Percentiles rank a stretch among this genome's conserved stretches.
Evolutionary conservation across 2,113 vertebrate genomes (phyloP).

Genomic region (Etheostoma cragini): DNA sequence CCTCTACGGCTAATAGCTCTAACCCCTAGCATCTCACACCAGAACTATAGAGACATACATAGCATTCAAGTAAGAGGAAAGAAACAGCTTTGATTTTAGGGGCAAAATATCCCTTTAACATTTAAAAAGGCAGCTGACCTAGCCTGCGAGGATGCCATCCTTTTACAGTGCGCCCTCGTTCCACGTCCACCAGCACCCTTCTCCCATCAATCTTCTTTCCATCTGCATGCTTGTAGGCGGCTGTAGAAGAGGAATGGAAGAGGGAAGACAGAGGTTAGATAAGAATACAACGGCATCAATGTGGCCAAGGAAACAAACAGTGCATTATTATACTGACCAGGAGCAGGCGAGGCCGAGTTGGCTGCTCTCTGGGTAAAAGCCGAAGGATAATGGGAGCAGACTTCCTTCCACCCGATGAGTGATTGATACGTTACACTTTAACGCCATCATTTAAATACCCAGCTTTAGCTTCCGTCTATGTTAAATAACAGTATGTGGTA

Average conservation of each 20-base stretch:
- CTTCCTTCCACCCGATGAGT: constrained; percentile 77
- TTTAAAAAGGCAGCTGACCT: constrained; percentile 78
- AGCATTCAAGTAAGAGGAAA: too few relatives aligned
- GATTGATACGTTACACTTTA: constrained; percentile 51
- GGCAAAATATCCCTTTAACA: too few relatives aligned
- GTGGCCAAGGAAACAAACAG: constrained; percentile 78
- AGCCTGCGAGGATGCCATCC: constrained; percentile 93
- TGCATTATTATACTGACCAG: constrained; percentile 82
- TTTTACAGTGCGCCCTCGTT: constrained; percentile 93
- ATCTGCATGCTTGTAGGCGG: constrained; percentile 95
- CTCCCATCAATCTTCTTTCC: constrained; percentile 96
- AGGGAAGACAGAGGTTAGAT: constrained; percentile 42
- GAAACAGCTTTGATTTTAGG: too few relatives aligned
- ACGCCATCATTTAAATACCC: constrained; percentile 22
- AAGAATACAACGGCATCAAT: neutral
- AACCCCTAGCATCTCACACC: too few relatives aligned
- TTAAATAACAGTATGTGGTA: neutral
- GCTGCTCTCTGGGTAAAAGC: constrained; percentile 82
- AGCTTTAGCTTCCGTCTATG: neutral
- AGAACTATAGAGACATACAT: too few relatives aligned
- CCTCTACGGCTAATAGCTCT: too few relatives aligned
- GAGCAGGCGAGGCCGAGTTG: constrained; percentile 79
- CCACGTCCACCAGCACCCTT: constrained; percentile 93
- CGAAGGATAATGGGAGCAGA: constrained; percentile 78
- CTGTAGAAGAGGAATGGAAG: constrained; percentile 82